These are phyloP conservation scores for Neoniphon sammara DNA, from an alignment of 2,797 vertebrate species.

Conservation along the genomic window DNA sequence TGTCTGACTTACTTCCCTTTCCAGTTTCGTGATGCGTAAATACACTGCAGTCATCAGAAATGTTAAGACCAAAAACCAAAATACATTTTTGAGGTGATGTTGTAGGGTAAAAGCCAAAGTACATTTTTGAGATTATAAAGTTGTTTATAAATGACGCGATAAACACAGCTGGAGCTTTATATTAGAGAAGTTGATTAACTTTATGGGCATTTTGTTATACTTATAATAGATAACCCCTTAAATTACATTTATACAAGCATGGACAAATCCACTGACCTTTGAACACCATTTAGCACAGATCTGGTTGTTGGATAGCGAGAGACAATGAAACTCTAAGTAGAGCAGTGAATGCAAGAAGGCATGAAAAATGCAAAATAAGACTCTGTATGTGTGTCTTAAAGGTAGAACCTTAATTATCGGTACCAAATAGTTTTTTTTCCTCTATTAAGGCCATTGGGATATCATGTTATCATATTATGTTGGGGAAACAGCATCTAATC, in stretches of 20 bases:
- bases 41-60: not conserved
- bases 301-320: constrained; percentile 10
- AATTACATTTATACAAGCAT: too few species aligned
- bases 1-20: constrained; percentile 62
- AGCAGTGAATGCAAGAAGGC: constrained; percentile 22
- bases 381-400: too few species aligned
- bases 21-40: not conserved
- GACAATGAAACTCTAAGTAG: constrained; percentile 28
- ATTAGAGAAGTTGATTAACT: not conserved
- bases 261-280: not conserved
- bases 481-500: too few species aligned
- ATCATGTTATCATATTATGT: too few species aligned
- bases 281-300: constrained; percentile 4
- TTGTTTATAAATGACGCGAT: not conserved
- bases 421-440: too few species aligned
- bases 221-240: not conserved
- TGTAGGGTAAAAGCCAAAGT: not conserved
- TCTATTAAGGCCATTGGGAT: too few species aligned
- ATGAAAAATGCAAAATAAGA: not conserved
- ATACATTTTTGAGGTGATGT: not conserved
- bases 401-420: too few species aligned
- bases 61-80: not conserved
- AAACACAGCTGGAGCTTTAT: not conserved
- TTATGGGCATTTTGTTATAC: not conserved
- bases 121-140: too few species aligned